Conservation (phyloP, 2,888 invertebrate genomes). For the Drosophila meridiana region DNA sequence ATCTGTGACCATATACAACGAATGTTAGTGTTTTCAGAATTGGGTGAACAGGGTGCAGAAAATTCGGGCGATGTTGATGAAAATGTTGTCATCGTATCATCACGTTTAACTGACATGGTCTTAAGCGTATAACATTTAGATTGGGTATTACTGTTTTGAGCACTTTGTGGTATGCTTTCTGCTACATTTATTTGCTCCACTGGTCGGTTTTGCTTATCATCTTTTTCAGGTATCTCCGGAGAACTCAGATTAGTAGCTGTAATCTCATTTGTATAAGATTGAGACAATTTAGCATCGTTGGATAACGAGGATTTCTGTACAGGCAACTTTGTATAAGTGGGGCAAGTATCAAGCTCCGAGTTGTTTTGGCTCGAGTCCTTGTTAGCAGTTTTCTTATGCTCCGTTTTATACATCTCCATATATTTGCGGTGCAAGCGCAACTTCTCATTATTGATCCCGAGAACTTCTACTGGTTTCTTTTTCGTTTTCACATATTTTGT, state of each 20-base stretch:
- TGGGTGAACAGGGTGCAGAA: neutral
- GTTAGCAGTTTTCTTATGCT: constrained; percentile 37
- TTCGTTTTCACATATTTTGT: neutral
- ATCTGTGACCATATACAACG: neutral
- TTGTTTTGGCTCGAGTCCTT: neutral
- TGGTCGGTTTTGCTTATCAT: neutral
- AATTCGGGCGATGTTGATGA: neutral
- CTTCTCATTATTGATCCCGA: neutral
- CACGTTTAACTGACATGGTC: neutral
- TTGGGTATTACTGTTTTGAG: neutral
- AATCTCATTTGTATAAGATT: neutral
- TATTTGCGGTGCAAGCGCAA: constrained; percentile 39
- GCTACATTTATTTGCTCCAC: neutral
- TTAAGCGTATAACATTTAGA: neutral
- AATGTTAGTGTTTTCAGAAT: neutral
- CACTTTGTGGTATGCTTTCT: neutral
- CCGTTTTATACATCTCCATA: constrained; percentile 40
- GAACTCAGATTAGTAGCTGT: neutral
- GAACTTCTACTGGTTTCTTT: neutral
- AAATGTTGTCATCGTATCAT: neutral
- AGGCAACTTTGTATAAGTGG: constrained; percentile 37
- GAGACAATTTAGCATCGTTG: neutral
- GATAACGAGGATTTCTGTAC: too few relatives aligned
- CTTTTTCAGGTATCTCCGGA: too few relatives aligned
- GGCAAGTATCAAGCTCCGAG: neutral